A percentile compares a stretch with the other conserved stretches of the same genome.
phyloP scores from a whole-genome alignment of 2,797 vertebrate species.

The Danio kyathit region DNA sequence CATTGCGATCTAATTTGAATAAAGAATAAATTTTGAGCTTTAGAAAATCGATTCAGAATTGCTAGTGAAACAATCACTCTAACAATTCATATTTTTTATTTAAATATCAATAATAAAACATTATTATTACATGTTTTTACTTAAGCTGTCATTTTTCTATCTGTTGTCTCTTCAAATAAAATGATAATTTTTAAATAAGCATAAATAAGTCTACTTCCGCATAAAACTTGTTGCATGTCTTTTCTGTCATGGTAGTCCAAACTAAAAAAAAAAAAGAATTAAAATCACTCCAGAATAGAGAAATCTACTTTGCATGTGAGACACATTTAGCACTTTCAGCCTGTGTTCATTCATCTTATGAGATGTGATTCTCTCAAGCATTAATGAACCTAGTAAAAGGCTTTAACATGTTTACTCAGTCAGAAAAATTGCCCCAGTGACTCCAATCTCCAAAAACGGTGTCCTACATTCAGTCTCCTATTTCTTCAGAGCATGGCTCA shows the following conservation, averaged over 20 bases:
- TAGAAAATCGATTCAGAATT: no score
- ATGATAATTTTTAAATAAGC: no score
- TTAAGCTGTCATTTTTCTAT: no score
- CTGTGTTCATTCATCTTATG: constrained; percentile 4
- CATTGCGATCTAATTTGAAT: no score
- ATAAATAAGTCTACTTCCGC: no score
- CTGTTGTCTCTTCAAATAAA: no score
- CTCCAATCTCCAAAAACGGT: constrained; percentile 25
- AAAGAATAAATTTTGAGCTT: no score
- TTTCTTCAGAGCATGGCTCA: constrained; percentile 17
- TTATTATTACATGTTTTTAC: no score
- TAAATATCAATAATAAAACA: no score
- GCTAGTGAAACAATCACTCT: no score
- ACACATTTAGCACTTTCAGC: neutral
- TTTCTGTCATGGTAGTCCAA: neutral
- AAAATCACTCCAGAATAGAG: neutral
- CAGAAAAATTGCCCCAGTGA: constrained; percentile 26
- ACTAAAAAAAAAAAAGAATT: neutral
- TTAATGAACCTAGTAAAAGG: constrained; percentile 11
- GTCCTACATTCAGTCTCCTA: constrained; percentile 35
- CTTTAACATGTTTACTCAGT: constrained; percentile 19
- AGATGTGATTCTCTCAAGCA: constrained; percentile 13
- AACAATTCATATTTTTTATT: no score
- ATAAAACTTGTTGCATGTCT: no score
- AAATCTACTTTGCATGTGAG: neutral